Conservation (phyloP, 1,140 invertebrate species). For the Atta cephalotes region DNA sequence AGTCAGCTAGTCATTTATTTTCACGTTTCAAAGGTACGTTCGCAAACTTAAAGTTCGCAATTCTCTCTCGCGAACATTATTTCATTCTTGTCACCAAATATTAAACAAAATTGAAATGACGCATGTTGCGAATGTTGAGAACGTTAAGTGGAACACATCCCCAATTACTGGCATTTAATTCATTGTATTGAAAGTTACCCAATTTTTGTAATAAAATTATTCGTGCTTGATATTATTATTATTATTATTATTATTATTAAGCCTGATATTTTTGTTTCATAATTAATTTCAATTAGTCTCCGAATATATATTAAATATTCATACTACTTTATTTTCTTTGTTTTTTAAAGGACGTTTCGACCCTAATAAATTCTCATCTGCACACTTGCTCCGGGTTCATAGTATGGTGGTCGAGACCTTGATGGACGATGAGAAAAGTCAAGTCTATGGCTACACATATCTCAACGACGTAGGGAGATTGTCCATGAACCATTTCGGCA, state of each 20-base stretch:
- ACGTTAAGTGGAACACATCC: too few relatives aligned
- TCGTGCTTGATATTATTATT: neutral
- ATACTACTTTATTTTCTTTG: neutral
- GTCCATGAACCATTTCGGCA: constrained; percentile 92
- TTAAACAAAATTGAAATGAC: too few relatives aligned
- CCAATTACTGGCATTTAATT: too few relatives aligned
- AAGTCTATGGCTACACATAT: constrained; percentile 92
- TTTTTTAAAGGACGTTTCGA: constrained; percentile 88
- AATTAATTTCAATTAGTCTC: neutral
- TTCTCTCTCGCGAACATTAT: too few relatives aligned
- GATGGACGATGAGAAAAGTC: constrained; percentile 93
- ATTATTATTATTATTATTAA: neutral
- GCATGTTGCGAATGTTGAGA: too few relatives aligned
- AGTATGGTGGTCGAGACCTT: constrained; percentile 92
- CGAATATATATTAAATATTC: neutral
- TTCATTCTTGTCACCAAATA: too few relatives aligned
- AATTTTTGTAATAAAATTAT: too few relatives aligned
- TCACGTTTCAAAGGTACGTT: neutral
- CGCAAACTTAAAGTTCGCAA: too few relatives aligned
- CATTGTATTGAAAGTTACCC: too few relatives aligned
- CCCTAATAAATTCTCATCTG: constrained; percentile 90
- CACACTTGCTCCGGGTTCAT: constrained; percentile 92
- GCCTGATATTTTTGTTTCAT: neutral
- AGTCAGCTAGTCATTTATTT: neutral
- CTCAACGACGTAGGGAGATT: constrained; percentile 94